Base-by-base conservation (phyloP, 2,797 vertebrate species). In the Brachyalestes nurse region DNA sequence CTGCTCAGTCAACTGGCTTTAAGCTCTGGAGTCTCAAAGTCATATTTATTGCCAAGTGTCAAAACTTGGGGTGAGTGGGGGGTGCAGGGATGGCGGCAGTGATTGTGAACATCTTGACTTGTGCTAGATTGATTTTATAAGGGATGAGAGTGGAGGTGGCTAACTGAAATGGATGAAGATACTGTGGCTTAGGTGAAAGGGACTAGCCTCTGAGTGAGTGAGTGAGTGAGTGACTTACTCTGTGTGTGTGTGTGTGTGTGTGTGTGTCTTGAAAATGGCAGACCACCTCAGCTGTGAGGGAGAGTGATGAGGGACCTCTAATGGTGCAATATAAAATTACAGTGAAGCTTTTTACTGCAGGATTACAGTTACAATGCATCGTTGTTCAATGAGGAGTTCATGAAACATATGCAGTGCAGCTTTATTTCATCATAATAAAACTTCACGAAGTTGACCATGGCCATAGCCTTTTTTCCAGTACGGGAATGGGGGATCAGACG, bases 221-320 rank as follows among this genome's bases (percentile, higher is more conserved):
- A n/a, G 28, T 62, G 66, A 60, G 8, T 49, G 23, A 8, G 82
- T 42, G 40, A 42, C 40, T n/a, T n/a, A n/a, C n/a, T n/a, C n/a
- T n/a, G n/a, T n/a, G n/a, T n/a, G n/a, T n/a, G n/a, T n/a, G n/a
- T n/a, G n/a, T n/a, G n/a, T 49, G 62, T 40, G 34, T 42, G 79
- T 51, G 64, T 86, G 70, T 66, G 81, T 72, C 83, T 82, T 90
- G 90, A 89, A 92, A 91, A 91, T 91, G 88, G 87, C 88, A 90
- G 89, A 70, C 79, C 80, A 83, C 67, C 77, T 67, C 38, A 25
- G 16, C 23, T 25, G 23, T 4, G 62, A 64, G 49, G 53, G 19
- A 67, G 57, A 73, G 67, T 57, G 60, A 66, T 77, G 75, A 82
- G 81, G 90, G 92, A 87, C 93, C 93, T 93, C 93, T 93, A 90